Evolutionary conservation across 2,113 vertebrate genomes (phyloP), one percentile per base, ranked within the genome.

Genomic region (Noctilio leporinus): DNA sequence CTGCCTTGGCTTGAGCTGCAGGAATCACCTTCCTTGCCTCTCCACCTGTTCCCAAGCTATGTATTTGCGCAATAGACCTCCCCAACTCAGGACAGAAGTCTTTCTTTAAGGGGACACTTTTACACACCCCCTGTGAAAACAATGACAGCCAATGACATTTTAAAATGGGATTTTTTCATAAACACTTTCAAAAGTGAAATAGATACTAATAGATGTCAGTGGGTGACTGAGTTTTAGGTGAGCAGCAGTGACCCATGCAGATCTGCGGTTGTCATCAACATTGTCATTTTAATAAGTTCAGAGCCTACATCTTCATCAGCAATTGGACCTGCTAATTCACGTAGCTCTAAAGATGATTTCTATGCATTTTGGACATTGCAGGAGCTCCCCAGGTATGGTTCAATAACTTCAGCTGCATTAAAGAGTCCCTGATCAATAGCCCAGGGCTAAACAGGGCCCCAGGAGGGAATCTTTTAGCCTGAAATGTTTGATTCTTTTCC

Each of bases 401-500:
- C 69, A 86, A 59, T 86, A 89, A 80, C 55, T 86, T 64, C 12
- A 89, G 51, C 49, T 11, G 43, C 55, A 91, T 69, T 96, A 80
- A 96, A 93, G 89, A 22, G 72, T 88, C 62, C 65, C 62, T 70
- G 75, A 95, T 95, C 96, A 94, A 92, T 89, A 96, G 92, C 35
- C 86, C 53, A 96, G 82, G 91, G 55, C 69, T 91, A 93, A 96
- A 96, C 40, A 89, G 47, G 7, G 19, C 45, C 86, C 57, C 64
- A 80, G n/a, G 53, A 95, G 93, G 28, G 70, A 91, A 80, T 84
- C 62, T 43, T 96, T 95, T 86, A 89, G 77, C 96, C 64, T 95
- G 85, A 94, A 94, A 95, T 73, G 30, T 89, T 86, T 83, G 92
- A 96, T 70, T 97, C 51, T 83, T 94, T 93, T 89, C 95, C 78